Percentiles rank a stretch among this genome's conserved stretches.
phyloP scores from a whole-genome alignment of 2,113 vertebrate genomes.

The Clarias macrocephalus region DNA sequence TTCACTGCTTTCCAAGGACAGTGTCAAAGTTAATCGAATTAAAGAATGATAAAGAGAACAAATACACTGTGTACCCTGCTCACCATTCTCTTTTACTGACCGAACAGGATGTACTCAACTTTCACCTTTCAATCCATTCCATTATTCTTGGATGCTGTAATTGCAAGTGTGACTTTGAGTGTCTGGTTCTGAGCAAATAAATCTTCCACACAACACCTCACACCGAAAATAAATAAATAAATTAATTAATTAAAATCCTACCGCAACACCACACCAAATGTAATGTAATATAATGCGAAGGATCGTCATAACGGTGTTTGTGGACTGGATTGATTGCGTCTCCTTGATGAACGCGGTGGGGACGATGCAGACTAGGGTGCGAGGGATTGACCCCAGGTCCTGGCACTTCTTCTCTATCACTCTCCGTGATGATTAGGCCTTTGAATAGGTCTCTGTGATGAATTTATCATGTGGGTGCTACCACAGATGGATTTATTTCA shows the following conservation, averaged over 20 bases:
- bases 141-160: neutral
- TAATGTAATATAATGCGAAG: neutral
- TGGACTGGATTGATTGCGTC: neutral
- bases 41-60: neutral
- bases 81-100: neutral
- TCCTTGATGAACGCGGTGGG: slow-evolving; percentile 26
- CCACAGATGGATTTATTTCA: neutral
- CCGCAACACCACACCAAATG: neutral
- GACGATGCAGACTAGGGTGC: slow-evolving; percentile 36
- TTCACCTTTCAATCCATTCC: neutral
- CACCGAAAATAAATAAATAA: too few relatives aligned
- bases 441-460: neutral
- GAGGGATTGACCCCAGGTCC: slow-evolving; percentile 45
- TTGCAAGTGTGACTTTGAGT: neutral
- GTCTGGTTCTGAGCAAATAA: slow-evolving; percentile 8
- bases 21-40: neutral
- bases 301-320: neutral
- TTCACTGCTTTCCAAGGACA: neutral
- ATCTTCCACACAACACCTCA: neutral
- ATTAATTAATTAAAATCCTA: neutral
- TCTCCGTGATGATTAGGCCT: neutral
- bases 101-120: neutral
- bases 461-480: neutral
- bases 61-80: neutral
- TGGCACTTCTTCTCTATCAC: neutral